Base-by-base conservation (phyloP, 2,888 invertebrate species). In the Doris montereyensis region DNA sequence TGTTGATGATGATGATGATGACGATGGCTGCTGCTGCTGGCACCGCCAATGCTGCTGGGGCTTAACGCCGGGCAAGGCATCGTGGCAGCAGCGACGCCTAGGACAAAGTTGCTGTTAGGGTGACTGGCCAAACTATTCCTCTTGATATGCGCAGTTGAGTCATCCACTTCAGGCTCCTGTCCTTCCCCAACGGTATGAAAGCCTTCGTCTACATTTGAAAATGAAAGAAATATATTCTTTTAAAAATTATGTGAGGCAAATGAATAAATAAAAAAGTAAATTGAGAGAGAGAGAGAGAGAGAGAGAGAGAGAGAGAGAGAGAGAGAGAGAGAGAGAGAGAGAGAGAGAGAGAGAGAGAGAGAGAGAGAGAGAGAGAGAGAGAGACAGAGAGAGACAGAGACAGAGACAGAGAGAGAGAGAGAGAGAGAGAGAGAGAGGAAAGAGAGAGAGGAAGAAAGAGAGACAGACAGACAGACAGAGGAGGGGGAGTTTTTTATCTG, bases 1-100 rank as follows among this genome's bases (percentile, higher is more conserved):
- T 62, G 73, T 8, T 77, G 78, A 24, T 52, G 68, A 2, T 65
- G 77, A 58, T 75, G 75, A 28, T 57, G 70, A 1, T 21, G 62
- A 17, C 71, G 32, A 0, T 35, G 28, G 67, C 32, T 73, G 62
- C 35, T 79, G 30, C 72, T 79, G 60, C 73, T 73, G n/a, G 73
- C 41, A n/a, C 77, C 73, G 8, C 76, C 68, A 60, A 78, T 60
- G 32, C 74, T 77, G 75, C 75, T 77, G n/a, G 75, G 75, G 24
- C 77, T 77, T n/a, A 60, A 62, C 21, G 78, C 21, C n/a, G 71
- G 81, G 41, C 60, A 77, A 10, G 75, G 75, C 62, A 77, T 77
- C 34, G 77, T 41, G n/a, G 76, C 65, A 26, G 72, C 68, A 41
- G 52, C 81, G 52, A 73, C 75, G 41, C 35, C 35, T 75, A 62